Evolutionary conservation across 2,113 vertebrate species (phyloP).

Genomic region (Peromyscus californicus): DNA sequence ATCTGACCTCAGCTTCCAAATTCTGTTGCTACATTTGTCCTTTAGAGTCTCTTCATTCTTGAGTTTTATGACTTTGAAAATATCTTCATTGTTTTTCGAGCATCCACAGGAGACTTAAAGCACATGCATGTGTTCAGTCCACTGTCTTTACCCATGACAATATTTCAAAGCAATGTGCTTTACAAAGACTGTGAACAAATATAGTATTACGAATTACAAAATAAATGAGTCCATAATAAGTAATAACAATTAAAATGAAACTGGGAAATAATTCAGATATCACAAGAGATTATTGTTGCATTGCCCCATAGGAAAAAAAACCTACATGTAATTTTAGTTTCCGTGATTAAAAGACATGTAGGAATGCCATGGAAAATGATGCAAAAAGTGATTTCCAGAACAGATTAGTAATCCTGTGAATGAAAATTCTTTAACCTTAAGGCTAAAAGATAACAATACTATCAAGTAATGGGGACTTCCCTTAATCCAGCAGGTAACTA

Average conservation of each 20-base stretch:
- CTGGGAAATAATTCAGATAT: background rate
- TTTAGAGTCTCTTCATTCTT: background rate
- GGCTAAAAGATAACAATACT: background rate
- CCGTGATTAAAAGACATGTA: background rate
- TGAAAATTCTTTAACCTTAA: constrained; percentile 66
- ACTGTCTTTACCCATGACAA: background rate
- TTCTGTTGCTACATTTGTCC: background rate
- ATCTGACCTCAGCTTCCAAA: background rate
- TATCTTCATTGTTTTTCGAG: background rate
- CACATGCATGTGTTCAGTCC: background rate
- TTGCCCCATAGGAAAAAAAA: constrained; percentile 9
- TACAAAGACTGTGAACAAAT: background rate
- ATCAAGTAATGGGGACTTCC: constrained; percentile 21
- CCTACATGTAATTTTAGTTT: constrained; percentile 21
- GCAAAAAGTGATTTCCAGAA: constrained; percentile 44
- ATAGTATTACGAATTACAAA: background rate
- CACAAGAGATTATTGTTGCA: constrained; percentile 9
- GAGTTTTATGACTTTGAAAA: background rate
- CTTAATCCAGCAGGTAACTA: background rate
- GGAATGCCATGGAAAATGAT: constrained; percentile 12
- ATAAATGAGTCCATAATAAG: background rate
- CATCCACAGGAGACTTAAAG: background rate
- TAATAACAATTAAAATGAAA: constrained; percentile 44
- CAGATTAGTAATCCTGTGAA: background rate
- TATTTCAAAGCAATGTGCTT: constrained; percentile 13